Evolutionary conservation across 2,888 invertebrate species (phyloP).

Genomic region (Meganola albula): DNA sequence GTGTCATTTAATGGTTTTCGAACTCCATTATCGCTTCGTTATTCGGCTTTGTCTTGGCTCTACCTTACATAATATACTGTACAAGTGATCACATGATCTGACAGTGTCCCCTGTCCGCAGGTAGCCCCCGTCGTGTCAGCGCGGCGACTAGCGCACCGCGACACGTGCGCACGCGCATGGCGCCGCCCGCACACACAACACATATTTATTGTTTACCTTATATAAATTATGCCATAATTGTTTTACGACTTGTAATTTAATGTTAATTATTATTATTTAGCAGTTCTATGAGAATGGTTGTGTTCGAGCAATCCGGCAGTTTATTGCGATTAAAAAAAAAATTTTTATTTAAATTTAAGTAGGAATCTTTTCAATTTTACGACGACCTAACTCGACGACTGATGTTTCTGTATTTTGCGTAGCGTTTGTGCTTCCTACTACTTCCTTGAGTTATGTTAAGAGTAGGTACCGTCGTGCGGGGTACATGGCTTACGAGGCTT

Average conservation of each 20-base stretch:
- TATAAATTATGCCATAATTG: constrained; percentile 69
- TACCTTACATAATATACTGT: no score
- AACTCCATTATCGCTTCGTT: no score
- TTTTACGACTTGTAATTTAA: constrained; percentile 62
- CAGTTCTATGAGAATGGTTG: constrained; percentile 35
- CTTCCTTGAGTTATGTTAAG: constrained; percentile 9
- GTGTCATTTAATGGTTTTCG: no score
- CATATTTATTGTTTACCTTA: constrained; percentile 54
- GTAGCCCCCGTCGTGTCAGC: constrained; percentile 47
- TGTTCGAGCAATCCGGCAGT: constrained; percentile 37
- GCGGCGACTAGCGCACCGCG: constrained; percentile 19
- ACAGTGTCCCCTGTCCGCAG: constrained; percentile 29
- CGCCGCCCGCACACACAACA: constrained; percentile 33
- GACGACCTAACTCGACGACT: constrained; percentile 50
- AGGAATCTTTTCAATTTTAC: constrained; percentile 44
- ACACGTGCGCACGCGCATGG: constrained; percentile 2
- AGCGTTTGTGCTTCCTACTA: constrained; percentile 45
- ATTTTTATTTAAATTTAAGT: constrained; percentile 45
- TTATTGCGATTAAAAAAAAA: constrained; percentile 43
- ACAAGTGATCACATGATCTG: no score
- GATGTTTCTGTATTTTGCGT: constrained; percentile 51
- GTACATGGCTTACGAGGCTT: background rate
- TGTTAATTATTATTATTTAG: constrained; percentile 46
- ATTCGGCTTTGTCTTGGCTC: no score
- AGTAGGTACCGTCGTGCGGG: background rate